These are phyloP conservation scores for Hoplias malabaricus DNA, from an alignment of 2,113 vertebrate species.

Conservation along the genomic window DNA sequence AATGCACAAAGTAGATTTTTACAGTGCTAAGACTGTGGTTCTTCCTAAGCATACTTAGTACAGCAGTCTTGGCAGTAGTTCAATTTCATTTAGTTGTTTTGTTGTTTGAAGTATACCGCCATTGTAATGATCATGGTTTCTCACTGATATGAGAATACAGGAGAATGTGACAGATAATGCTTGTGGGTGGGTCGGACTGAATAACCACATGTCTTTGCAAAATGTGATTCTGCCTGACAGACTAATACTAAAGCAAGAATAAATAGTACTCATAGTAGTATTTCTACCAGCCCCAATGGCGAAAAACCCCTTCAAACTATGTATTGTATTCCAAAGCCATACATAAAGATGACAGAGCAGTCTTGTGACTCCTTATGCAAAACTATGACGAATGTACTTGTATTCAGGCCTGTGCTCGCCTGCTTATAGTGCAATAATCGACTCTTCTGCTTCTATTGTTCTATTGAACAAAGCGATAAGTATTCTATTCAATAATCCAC, in stretches of 20 bases:
- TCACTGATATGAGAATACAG: too few species aligned
- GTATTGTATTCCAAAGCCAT: slow-evolving; percentile 34
- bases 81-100: too few species aligned
- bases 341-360: slow-evolving; percentile 14
- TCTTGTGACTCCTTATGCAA: slow-evolving; percentile 12
- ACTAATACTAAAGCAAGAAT: slow-evolving; percentile 25
- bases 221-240: slow-evolving; percentile 32
- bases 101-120: too few species aligned
- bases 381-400: neutral
- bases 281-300: slow-evolving; percentile 1
- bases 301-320: slow-evolving; percentile 16
- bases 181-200: slow-evolving; percentile 10
- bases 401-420: neutral
- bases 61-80: too few species aligned
- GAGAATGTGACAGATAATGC: neutral
- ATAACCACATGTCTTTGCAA: slow-evolving; percentile 20
- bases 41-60: too few species aligned
- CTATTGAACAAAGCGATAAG: neutral
- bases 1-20: too few species aligned
- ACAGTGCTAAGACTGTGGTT: too few species aligned
- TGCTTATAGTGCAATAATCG: neutral
- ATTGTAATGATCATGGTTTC: too few species aligned
- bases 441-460: neutral
- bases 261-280: slow-evolving; percentile 5
- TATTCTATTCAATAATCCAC: neutral